Percentiles rank a stretch among this genome's conserved stretches.
Evolutionary conservation across 2,113 vertebrate genomes (phyloP).

Genomic region (Sapajus apella): DNA sequence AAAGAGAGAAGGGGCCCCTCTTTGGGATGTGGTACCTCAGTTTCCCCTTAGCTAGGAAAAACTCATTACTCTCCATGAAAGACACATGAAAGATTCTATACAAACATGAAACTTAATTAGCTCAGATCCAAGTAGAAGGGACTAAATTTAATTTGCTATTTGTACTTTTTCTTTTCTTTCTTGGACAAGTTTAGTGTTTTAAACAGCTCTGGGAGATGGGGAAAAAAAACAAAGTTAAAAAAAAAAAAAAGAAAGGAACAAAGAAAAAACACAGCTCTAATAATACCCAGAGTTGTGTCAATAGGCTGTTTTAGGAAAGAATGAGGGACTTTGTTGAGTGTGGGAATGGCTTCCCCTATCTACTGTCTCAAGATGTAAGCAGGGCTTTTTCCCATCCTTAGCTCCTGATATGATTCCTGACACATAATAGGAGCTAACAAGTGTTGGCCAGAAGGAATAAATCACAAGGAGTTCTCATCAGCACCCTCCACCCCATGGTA

Average conservation of each 20-base stretch:
- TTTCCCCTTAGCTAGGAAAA: neutral
- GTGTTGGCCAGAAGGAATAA: neutral
- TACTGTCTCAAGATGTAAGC: neutral
- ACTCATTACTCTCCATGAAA: neutral
- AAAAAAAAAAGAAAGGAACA: neutral
- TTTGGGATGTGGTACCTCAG: neutral
- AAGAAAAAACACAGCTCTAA: neutral
- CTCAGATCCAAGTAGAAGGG: constrained; percentile 42
- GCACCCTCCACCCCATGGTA: neutral
- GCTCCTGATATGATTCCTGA: neutral
- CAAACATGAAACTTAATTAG: constrained; percentile 56
- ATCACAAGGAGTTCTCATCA: neutral
- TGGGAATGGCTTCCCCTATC: neutral
- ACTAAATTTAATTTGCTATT: constrained; percentile 49
- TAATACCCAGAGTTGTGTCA: neutral
- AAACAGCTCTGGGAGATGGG: neutral
- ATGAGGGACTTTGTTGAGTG: neutral
- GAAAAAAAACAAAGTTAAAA: neutral
- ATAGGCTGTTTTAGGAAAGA: neutral
- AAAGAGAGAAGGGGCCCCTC: no score
- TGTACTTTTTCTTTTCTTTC: constrained; percentile 36
- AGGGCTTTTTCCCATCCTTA: neutral
- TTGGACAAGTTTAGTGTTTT: constrained; percentile 34
- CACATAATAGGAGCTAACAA: neutral
- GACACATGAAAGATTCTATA: neutral